phyloP scores from a whole-genome alignment of 2,797 vertebrate genomes.

The Gymnothorax javanicus region DNA sequence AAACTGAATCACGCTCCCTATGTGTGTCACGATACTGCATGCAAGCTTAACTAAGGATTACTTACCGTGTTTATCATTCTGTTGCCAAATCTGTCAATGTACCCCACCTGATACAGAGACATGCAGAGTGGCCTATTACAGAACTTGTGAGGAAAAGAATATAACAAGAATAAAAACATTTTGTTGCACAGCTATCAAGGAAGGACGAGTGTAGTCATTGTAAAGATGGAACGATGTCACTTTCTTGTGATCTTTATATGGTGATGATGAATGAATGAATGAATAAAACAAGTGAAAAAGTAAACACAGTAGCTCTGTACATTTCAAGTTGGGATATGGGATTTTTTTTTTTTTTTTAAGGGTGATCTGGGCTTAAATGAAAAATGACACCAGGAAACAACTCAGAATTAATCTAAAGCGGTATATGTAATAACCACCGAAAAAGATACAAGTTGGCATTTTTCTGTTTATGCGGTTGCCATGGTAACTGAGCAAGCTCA shows the following conservation, averaged over 20 bases:
- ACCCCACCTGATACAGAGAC: background rate
- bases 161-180: background rate
- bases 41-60: background rate
- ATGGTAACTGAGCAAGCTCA: too few species aligned
- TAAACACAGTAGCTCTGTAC: background rate
- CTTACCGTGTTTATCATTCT: background rate
- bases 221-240: too few species aligned
- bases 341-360: too few species aligned
- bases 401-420: too few species aligned
- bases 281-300: background rate
- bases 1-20: background rate
- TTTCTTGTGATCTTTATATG: background rate
- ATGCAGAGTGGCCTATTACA: background rate
- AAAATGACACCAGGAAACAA: too few species aligned
- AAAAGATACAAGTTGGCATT: too few species aligned
- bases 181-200: too few species aligned
- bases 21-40: background rate
- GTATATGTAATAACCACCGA: too few species aligned
- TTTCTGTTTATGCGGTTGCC: too few species aligned
- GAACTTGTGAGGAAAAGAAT: background rate
- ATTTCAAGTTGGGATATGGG: too few species aligned
- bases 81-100: background rate
- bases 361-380: too few species aligned
- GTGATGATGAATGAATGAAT: background rate
- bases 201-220: too few species aligned